Conservation (phyloP, 2,113 vertebrate genomes). For the Puffinus mauretanicus region DNA sequence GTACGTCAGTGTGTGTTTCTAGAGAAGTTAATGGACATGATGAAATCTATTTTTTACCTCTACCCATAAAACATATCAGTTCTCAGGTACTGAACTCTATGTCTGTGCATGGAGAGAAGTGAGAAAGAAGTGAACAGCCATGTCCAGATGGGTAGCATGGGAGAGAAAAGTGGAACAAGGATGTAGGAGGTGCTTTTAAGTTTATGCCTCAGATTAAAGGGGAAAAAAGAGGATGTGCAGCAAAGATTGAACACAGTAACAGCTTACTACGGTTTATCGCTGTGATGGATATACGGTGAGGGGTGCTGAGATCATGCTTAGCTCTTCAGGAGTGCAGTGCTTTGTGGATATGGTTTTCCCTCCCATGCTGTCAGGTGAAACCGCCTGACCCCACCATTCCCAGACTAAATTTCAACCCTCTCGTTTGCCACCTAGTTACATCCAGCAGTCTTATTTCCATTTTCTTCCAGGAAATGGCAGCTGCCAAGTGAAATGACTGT, state of each 20-base stretch:
- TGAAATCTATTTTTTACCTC: slow-evolving; percentile 25
- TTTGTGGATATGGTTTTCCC: neutral
- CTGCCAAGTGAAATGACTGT: neutral
- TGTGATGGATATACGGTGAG: rapidly evolving
- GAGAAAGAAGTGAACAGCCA: neutral
- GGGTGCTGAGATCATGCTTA: too few relatives aligned
- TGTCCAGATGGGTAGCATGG: neutral
- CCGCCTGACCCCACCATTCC: rapidly evolving
- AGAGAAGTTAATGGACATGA: neutral
- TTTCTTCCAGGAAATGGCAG: neutral
- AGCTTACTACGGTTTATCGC: neutral
- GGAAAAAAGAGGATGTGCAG: neutral
- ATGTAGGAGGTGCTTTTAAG: neutral
- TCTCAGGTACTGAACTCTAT: neutral
- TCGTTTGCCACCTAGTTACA: neutral
- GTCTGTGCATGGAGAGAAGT: neutral
- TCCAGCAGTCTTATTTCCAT: neutral
- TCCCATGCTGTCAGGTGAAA: neutral
- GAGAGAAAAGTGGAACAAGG: neutral
- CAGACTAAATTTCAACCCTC: neutral
- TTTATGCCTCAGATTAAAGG: neutral
- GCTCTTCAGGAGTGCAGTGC: neutral
- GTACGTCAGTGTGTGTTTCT: neutral
- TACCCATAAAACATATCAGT: neutral
- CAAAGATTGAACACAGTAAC: rapidly evolving